These are phyloP conservation scores for Erythrolamprus reginae DNA, from an alignment of 2,113 vertebrate species.

Conservation along the genomic window DNA sequence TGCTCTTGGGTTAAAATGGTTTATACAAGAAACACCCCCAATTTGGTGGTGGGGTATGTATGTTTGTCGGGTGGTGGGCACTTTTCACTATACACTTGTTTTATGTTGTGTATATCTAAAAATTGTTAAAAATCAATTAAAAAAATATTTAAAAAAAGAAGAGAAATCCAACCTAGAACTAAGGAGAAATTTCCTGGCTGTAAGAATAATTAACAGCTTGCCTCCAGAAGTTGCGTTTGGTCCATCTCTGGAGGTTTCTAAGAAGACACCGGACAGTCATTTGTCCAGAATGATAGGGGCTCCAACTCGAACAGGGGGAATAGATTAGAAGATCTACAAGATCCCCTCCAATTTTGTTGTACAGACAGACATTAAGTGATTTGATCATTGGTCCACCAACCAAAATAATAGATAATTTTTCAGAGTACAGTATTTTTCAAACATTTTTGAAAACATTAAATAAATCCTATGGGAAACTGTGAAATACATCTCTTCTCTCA, in stretches of 20 bases:
- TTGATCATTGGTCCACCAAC: not conserved
- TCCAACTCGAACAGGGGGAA: too few species aligned
- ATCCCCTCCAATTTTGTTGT: too few species aligned
- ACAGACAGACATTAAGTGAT: not conserved
- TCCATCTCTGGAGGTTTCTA: not conserved
- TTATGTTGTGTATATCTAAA: too few species aligned
- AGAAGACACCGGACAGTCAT: not conserved
- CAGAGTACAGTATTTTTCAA: not conserved
- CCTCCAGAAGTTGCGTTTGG: not conserved
- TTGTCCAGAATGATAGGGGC: too few species aligned
- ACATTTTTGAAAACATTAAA: not conserved
- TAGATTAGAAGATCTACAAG: too few species aligned
- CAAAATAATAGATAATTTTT: not conserved
- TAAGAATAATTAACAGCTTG: not conserved
- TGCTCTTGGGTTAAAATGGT: too few species aligned
- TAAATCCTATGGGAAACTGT: not conserved
- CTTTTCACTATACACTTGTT: too few species aligned
- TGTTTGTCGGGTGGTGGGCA: too few species aligned
- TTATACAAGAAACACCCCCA: too few species aligned
- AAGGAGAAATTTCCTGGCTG: not conserved
- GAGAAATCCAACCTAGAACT: not conserved
- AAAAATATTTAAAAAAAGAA: too few species aligned
- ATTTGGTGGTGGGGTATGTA: too few species aligned
- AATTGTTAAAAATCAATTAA: too few species aligned
- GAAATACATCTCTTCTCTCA: not conserved